Base-by-base conservation (phyloP, 2,113 vertebrate species). In the Albula glossodonta region DNA sequence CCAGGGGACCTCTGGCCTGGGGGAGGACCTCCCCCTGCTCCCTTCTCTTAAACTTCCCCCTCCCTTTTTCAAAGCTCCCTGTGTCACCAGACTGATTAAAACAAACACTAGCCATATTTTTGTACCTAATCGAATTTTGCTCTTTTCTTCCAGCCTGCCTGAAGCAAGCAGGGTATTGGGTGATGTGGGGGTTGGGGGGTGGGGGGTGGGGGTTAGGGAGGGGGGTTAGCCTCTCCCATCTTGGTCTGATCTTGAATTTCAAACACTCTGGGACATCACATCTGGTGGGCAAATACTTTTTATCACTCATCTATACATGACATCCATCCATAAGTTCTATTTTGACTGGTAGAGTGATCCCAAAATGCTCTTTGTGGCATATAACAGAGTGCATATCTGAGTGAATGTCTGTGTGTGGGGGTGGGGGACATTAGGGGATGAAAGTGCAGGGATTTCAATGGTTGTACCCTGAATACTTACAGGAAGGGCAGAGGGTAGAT, bases 41-140 rank as follows among this genome's bases (percentile, higher is more conserved):
- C 22, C 70, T n/a, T 31, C n/a, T n/a, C n/a, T 11, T 74, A 4
- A 25, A 10, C 53, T 56, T 12, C 70, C 70, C 70, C 70, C 8
- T 91, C 90, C 91, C 86, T 11, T 87, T 95, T 94, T 92, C 95
- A 96, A 74, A 95, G 95, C 95, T 96, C 95, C 93, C 94, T 93
- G 88, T 96, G 96, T 96, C 96, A 96, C 94, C 92, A 94, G 94
- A 91, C 94, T 97, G 96, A 97, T 97, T 97, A 97, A 97, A 97
- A 96, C 94, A 97, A 97, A 97, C 96, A 97, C 91, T 89, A 94
- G 92, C 92, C 92, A 85, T 97, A 96, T 97, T 97, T 97, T 96
- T 94, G 93, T 97, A 96, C 95, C 96, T 97, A 97, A 97, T 97
- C 95, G 95, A 95, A 97, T 97, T 96, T 94, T 94, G 93, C 78